These are phyloP conservation scores for Temnothorax unifasciatus DNA, from an alignment of 2,888 invertebrate genomes.

Conservation along the genomic window DNA sequence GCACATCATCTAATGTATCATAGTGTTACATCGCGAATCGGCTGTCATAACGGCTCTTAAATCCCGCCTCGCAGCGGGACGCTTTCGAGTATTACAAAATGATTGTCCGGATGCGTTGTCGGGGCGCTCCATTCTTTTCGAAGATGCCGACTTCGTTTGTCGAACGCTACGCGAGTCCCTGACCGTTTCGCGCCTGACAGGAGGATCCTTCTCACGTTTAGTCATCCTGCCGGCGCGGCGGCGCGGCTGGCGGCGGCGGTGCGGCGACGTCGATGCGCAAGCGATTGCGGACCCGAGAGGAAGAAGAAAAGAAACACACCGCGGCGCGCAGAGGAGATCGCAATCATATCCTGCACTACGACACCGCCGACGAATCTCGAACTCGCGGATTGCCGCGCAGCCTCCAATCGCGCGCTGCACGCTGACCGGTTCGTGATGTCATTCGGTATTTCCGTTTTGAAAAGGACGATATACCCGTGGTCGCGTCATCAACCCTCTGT, in stretches of 20 bases:
- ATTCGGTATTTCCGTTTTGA: conserved; percentile 77
- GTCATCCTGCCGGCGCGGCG: conserved; percentile 73
- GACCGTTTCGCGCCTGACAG: conserved; percentile 65
- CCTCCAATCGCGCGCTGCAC: conserved; percentile 59
- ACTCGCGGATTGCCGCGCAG: conserved; percentile 28
- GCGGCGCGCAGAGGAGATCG: conserved; percentile 60
- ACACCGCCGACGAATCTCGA: conserved; percentile 73
- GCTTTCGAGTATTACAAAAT: conserved; percentile 49
- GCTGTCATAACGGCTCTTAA: conserved; percentile 39
- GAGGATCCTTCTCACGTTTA: conserved; percentile 77
- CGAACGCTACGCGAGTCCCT: conserved; percentile 55
- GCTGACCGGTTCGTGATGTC: conserved; percentile 80
- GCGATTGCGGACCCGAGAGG: conserved; percentile 50
- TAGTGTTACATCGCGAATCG: conserved; percentile 36
- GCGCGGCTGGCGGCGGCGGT: conserved; percentile 35
- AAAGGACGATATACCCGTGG: conserved; percentile 53
- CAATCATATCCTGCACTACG: conserved; percentile 71
- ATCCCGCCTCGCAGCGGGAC: conserved; percentile 25
- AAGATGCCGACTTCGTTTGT: conserved; percentile 46
- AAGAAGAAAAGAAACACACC: conserved; percentile 55
- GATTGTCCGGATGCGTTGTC: conserved; percentile 51
- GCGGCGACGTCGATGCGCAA: conserved; percentile 63
- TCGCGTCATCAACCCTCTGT: conserved; percentile 38
- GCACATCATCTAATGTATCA: conserved; percentile 30
- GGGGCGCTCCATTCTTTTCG: conserved; percentile 35